Evolutionary conservation across 2,113 vertebrate species (phyloP), one percentile per base, ranked within the genome.

Genomic region (Clupea harengus): DNA sequence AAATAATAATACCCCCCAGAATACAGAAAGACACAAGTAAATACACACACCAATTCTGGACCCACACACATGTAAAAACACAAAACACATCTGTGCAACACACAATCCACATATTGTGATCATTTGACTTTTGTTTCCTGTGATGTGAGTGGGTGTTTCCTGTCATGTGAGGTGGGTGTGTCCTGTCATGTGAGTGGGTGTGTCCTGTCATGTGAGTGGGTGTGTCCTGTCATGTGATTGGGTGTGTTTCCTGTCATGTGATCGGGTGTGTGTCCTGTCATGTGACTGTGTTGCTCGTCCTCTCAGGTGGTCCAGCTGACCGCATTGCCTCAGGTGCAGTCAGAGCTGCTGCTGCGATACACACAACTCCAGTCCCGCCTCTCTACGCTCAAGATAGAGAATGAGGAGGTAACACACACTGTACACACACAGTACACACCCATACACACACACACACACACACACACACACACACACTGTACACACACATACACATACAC

Each of bases 331-430:
- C 96, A 98, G 11, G 95, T 99, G 85, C 98, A 99, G 93, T 96
- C 97, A 0, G 98, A 99, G 86, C 97, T 99, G 60, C 95, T 96
- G 91, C 96, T 99, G 50, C 95, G 98, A 15, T 97, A 98, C 91
- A 97, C 98, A 52, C 98, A 99, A 87, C 96, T 99, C 6, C 98
- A 98, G 94, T 99, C 98, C 6, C 96, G 98, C 83, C 92, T 99
- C 89, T 93, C 98, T 25, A 99, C 97, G 0, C 96, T 99, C 86
- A 98, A 97, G 94, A 99, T 99, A 0, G 98, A 99, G 94, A 99
- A 98, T 0, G 98, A 99, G 86, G 98, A 99, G 97, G 98, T 99
- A 89, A 96, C 94, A 82, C 10, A 64, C 81, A 13, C 54, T 11
- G 1, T 9, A 54, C 44, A 3, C 80, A 57, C 28, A 15, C 67